These are phyloP conservation scores for Sesamia nonagrioides DNA, from an alignment of 1,140 invertebrate species.

Conservation along the genomic window DNA sequence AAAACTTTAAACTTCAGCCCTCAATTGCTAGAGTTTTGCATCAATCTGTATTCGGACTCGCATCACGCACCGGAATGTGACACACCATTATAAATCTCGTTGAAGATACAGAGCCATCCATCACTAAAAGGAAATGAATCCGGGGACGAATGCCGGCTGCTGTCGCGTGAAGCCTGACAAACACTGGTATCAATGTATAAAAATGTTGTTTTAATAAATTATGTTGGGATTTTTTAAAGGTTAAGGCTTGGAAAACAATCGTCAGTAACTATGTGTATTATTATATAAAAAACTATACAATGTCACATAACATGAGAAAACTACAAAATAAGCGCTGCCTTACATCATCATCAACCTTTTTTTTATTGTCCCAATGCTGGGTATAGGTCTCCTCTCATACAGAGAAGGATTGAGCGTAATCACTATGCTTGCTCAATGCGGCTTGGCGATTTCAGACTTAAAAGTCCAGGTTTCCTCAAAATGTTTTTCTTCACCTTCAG, in stretches of 20 bases:
- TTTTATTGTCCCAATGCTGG: too few species aligned
- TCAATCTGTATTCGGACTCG: slow-evolving; percentile 40
- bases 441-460: too few species aligned
- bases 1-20: slow-evolving; percentile 13
- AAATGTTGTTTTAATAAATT: neutral
- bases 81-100: slow-evolving; percentile 81
- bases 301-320: too few species aligned
- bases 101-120: slow-evolving; percentile 80
- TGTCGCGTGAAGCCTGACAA: slow-evolving; percentile 10
- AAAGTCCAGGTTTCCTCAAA: too few species aligned
- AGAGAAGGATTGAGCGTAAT: too few species aligned
- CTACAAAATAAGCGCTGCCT: too few species aligned
- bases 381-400: too few species aligned
- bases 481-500: too few species aligned
- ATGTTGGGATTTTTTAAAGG: neutral
- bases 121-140: slow-evolving; percentile 80
- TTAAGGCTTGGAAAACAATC: neutral
- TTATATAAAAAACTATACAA: too few species aligned
- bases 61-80: slow-evolving; percentile 66
- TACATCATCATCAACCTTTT: too few species aligned
- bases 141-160: slow-evolving; percentile 53
- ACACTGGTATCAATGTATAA: neutral
- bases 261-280: too few species aligned
- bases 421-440: too few species aligned
- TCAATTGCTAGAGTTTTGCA: slow-evolving; percentile 26